phyloP scores from a whole-genome alignment of 1,140 invertebrate species.

The Drosophila mayri region DNA sequence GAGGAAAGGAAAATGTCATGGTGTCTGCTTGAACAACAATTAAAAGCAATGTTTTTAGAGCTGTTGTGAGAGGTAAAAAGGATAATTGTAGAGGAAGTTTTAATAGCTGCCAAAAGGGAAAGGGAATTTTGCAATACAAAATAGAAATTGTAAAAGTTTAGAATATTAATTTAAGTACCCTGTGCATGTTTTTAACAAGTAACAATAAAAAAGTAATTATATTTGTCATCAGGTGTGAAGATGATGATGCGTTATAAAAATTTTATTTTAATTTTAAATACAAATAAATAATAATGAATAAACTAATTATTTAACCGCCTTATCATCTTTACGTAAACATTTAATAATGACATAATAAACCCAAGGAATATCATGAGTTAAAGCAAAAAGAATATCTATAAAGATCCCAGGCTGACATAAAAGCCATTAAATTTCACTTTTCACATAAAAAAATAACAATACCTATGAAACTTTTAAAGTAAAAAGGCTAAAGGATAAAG shows the following conservation, averaged over 20 bases:
- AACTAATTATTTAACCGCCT: too few relatives aligned
- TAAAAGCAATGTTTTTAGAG: slow-evolving; percentile 2
- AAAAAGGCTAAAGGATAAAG: slow-evolving; percentile 6
- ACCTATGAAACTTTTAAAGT: slow-evolving; percentile 8
- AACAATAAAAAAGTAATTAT: background rate
- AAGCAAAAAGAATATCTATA: background rate
- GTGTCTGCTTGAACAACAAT: slow-evolving; percentile 1
- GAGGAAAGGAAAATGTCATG: background rate
- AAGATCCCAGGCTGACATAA: background rate
- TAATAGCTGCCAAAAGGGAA: background rate
- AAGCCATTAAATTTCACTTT: background rate
- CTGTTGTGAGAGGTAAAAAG: background rate
- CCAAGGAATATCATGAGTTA: background rate
- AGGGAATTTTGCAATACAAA: background rate
- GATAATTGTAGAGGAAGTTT: slow-evolving; percentile 2
- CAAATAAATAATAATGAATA: background rate
- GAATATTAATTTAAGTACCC: background rate
- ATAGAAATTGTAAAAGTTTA: background rate
- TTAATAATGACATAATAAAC: background rate
- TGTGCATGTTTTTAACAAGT: background rate
- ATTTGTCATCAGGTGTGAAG: background rate
- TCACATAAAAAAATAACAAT: slow-evolving; percentile 14
- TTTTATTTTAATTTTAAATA: too few relatives aligned
- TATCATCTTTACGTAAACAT: background rate
- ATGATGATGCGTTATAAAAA: too few relatives aligned